Percentiles rank a stretch among this genome's conserved stretches.
Evolutionary conservation across 1,140 invertebrate species (phyloP).

Genomic region (Campodea augens): DNA sequence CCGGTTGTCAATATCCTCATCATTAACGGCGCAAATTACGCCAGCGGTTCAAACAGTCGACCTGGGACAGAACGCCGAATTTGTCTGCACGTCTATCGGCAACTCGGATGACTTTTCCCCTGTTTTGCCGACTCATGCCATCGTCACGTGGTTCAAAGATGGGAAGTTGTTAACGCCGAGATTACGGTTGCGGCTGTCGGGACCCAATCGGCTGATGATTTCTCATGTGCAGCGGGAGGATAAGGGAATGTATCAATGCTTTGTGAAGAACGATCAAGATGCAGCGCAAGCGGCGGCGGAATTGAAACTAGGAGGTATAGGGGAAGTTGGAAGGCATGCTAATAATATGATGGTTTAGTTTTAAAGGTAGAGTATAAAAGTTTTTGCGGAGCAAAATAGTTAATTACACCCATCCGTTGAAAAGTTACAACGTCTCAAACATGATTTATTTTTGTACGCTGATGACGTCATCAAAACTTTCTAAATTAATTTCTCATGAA

Average conservation of each 20-base stretch:
- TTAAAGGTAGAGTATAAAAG: not conserved
- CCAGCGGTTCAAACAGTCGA: slow-evolving; percentile 50
- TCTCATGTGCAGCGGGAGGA: slow-evolving; percentile 50
- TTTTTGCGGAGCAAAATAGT: not conserved
- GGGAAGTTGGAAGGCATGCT: too few species aligned
- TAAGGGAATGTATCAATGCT: slow-evolving; percentile 70
- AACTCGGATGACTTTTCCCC: slow-evolving; percentile 20
- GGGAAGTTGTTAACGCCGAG: not conserved
- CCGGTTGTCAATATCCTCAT: slow-evolving; percentile 40
- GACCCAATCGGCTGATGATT: slow-evolving; percentile 38
- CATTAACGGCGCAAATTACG: slow-evolving; percentile 45
- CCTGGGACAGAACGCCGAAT: slow-evolving; percentile 51
- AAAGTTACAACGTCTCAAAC: too few species aligned
- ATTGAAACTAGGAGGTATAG: slow-evolving; percentile 52
- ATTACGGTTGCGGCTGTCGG: not conserved
- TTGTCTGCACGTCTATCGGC: slow-evolving; percentile 38
- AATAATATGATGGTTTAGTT: too few species aligned
- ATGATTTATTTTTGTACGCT: too few species aligned
- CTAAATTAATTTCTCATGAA: too few species aligned
- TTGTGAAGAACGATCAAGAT: slow-evolving; percentile 52
- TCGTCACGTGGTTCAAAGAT: slow-evolving; percentile 14
- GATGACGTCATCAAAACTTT: too few species aligned
- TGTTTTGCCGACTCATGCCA: slow-evolving; percentile 24
- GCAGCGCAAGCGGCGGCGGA: slow-evolving; percentile 60
- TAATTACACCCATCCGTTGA: too few species aligned